Evolutionary conservation across 2,888 invertebrate species (phyloP).

Genomic region (Schrankia costaestrigalis): DNA sequence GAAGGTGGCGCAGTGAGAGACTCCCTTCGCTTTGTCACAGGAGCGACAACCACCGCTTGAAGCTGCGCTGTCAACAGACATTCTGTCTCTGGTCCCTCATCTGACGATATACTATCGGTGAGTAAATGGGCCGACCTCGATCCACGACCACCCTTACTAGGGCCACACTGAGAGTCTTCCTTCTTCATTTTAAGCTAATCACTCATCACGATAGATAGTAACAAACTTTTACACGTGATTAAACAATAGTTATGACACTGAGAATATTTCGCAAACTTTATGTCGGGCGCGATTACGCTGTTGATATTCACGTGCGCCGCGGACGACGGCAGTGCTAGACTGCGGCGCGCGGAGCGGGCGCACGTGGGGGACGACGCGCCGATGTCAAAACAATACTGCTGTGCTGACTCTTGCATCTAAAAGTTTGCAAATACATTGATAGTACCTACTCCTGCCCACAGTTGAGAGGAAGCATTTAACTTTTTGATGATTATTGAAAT

Average conservation of each 20-base stretch:
- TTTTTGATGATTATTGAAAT: no score
- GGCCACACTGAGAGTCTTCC: constrained; percentile 52
- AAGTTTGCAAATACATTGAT: constrained; percentile 12
- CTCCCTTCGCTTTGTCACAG: constrained; percentile 52
- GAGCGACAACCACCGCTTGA: constrained; percentile 51
- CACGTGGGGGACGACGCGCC: constrained; percentile 56
- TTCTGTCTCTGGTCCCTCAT: constrained; percentile 72
- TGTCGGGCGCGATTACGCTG: constrained; percentile 25
- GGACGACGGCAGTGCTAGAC: constrained; percentile 58
- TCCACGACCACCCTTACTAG: constrained; percentile 45
- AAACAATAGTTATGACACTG: constrained; percentile 34
- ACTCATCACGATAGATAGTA: constrained; percentile 40
- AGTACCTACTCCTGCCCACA: background rate
- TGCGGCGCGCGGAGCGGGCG: constrained; percentile 44
- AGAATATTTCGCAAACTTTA: constrained; percentile 54
- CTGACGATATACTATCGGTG: constrained; percentile 70
- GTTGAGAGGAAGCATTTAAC: background rate
- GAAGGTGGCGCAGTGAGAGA: constrained; percentile 76
- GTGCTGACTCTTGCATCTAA: constrained; percentile 23
- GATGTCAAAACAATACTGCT: constrained; percentile 52
- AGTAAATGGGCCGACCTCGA: constrained; percentile 58
- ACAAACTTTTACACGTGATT: constrained; percentile 32
- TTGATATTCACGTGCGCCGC: constrained; percentile 46
- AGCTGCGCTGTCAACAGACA: constrained; percentile 57
- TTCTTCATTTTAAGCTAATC: constrained; percentile 56